These are phyloP conservation scores for Beris chalybata DNA, from an alignment of 2,888 invertebrate species.

Conservation along the genomic window DNA sequence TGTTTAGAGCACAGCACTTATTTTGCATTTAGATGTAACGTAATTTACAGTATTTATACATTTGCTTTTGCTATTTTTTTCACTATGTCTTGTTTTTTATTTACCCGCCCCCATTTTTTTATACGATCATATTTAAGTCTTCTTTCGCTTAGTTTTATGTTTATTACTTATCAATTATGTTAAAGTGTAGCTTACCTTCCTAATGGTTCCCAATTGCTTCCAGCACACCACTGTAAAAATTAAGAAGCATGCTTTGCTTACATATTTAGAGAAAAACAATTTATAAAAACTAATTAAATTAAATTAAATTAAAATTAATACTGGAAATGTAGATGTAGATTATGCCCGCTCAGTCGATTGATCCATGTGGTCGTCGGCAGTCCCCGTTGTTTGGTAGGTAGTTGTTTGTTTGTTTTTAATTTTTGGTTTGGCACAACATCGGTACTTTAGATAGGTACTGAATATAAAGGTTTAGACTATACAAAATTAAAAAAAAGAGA, in stretches of 20 bases:
- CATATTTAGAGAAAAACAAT: slow-evolving; percentile 33
- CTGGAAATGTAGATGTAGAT: slow-evolving; percentile 31
- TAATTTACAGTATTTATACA: too few relatives aligned
- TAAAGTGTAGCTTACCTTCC: slow-evolving; percentile 59
- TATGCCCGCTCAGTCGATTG: slow-evolving; percentile 26
- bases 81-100: too few relatives aligned
- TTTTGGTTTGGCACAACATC: slow-evolving; percentile 30
- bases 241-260: slow-evolving; percentile 27
- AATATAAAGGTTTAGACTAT: slow-evolving; percentile 33
- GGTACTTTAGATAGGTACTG: slow-evolving; percentile 32
- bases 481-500: slow-evolving; percentile 32
- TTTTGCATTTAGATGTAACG: too few relatives aligned
- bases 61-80: too few relatives aligned
- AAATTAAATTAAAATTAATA: slow-evolving; percentile 31
- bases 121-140: slow-evolving; percentile 22
- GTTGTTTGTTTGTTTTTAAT: background rate
- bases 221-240: slow-evolving; percentile 52
- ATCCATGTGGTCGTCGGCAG: background rate
- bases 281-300: slow-evolving; percentile 14
- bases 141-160: slow-evolving; percentile 25
- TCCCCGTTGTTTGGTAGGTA: slow-evolving; percentile 11
- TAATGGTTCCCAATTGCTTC: slow-evolving; percentile 58
- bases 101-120: slow-evolving; percentile 11
- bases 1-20: too few relatives aligned
- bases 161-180: slow-evolving; percentile 29